Base-by-base conservation (phyloP, 2,888 invertebrate genomes). In the Argyra leucocephala region DNA sequence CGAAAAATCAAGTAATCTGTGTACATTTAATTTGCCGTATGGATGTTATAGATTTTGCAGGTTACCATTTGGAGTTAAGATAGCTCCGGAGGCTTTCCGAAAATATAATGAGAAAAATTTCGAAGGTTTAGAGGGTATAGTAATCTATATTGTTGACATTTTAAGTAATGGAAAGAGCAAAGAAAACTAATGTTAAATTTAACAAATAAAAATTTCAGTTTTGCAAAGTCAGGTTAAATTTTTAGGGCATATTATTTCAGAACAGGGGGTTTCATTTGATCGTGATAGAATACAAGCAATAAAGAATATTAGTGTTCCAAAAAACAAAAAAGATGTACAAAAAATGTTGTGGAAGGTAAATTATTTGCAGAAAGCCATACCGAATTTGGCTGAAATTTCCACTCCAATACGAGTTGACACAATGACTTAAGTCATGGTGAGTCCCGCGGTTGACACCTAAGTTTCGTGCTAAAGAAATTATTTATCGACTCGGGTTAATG, bases 1-100 rank as follows among this genome's bases (percentile, higher is more conserved):
- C 63, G 72, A 67, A 78, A 75, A 22, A 72, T 71, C 63, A 73
- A 76, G 67, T 76, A 76, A 15, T 72, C 70, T 36, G 69, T 71
- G 67, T 72, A 73, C 48, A 65, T 72, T 71, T 62, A 70, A 74
- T 70, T 64, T 63, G 6, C 65, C 64, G 12, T 12, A 9, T 37
- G 37, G 37, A 12, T 37, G 37, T 37, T 37, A 37, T 15, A 37
- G 15, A 12, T 37, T 37, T 3, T 26, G 65, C n/a, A 67, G 71
- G 15, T 59, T 71, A 63, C 71, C 71, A 1, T 72, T 70, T 64
- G 71, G 71, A 5, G 67, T 72, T 22, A 69, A 67, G 10, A 69
- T 65, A 9, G 70, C 70, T 0, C 68, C 69, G n/a, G 70, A 71
- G 74, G 63, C 66, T 3, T 72, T 72, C 67, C 67, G 67, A 61